Evolutionary conservation across 2,888 invertebrate genomes (phyloP).

Genomic region (Orthosia gracilis): DNA sequence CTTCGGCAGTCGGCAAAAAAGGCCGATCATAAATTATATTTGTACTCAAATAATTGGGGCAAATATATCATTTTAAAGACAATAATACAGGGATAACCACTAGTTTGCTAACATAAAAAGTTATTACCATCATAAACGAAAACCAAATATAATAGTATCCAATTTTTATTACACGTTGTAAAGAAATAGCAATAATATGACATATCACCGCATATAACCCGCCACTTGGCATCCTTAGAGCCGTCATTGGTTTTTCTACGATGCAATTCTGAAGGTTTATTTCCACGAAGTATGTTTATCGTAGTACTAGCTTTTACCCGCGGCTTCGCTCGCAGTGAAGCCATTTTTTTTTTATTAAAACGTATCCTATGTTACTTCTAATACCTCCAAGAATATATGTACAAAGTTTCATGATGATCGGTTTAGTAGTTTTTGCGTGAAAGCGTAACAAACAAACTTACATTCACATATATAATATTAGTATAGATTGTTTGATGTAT

Average conservation of each 20-base stretch:
- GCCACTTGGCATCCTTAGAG: conserved; percentile 39
- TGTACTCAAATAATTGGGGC: conserved; percentile 34
- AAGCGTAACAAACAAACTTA: too few relatives aligned
- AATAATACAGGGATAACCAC: conserved; percentile 48
- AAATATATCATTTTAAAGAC: conserved; percentile 49
- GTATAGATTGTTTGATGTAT: too few relatives aligned
- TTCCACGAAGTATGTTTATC: not conserved
- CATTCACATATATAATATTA: too few relatives aligned
- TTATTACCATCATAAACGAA: conserved; percentile 55
- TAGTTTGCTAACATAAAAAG: conserved; percentile 55
- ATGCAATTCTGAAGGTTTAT: conserved; percentile 42
- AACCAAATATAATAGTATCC: conserved; percentile 41
- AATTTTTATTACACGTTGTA: conserved; percentile 57
- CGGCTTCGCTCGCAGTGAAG: too few relatives aligned
- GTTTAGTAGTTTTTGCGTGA: too few relatives aligned
- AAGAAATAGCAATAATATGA: conserved; percentile 50
- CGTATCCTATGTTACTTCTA: too few relatives aligned
- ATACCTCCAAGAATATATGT: too few relatives aligned
- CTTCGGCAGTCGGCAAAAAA: not conserved
- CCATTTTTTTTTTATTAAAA: too few relatives aligned
- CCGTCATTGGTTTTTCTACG: conserved; percentile 48
- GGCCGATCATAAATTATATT: conserved; percentile 6
- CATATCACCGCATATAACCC: conserved; percentile 18
- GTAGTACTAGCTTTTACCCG: too few relatives aligned
- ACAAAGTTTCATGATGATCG: too few relatives aligned